Evolutionary conservation across 2,113 vertebrate genomes (phyloP).

Genomic region (Taurulus bubalis): DNA sequence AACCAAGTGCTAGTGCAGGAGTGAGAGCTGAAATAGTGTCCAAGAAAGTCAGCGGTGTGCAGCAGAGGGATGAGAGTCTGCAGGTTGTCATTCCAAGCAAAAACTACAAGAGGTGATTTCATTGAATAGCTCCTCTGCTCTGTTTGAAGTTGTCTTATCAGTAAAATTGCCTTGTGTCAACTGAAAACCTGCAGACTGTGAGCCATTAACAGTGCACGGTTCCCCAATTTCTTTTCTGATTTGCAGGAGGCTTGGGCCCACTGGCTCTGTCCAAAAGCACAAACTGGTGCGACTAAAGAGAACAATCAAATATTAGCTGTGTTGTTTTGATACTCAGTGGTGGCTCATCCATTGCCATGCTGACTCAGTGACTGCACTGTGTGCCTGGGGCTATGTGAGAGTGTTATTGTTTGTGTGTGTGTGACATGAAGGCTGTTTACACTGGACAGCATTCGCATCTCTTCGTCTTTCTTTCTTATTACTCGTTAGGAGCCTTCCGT

Average conservation of each 20-base stretch:
- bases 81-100: slow-evolving; percentile 18
- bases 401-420: slow-evolving; percentile 44
- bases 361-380: slow-evolving; percentile 55
- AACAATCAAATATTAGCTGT: slow-evolving; percentile 35
- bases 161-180: slow-evolving; percentile 16
- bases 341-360: slow-evolving; percentile 44
- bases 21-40: slow-evolving; percentile 11
- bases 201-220: background rate
- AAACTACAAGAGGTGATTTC: slow-evolving; percentile 16
- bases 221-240: slow-evolving; percentile 3
- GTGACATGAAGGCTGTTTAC: slow-evolving; percentile 58
- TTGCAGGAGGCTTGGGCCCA: slow-evolving; percentile 2
- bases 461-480: slow-evolving; percentile 57
- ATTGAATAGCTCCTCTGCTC: slow-evolving; percentile 9
- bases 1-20: background rate
- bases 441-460: slow-evolving; percentile 36
- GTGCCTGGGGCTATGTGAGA: slow-evolving; percentile 22
- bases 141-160: slow-evolving; percentile 41
- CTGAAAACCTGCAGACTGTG: slow-evolving; percentile 29
- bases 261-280: slow-evolving; percentile 1
- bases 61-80: slow-evolving; percentile 4
- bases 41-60: slow-evolving; percentile 10
- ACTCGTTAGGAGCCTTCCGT: slow-evolving; percentile 72
- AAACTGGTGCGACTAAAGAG: slow-evolving; percentile 14
- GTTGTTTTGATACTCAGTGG: slow-evolving; percentile 32